Evolutionary conservation across 2,797 vertebrate genomes (phyloP), one percentile per base, ranked within the genome.

Genomic region (Sebastes taczanowskii): DNA sequence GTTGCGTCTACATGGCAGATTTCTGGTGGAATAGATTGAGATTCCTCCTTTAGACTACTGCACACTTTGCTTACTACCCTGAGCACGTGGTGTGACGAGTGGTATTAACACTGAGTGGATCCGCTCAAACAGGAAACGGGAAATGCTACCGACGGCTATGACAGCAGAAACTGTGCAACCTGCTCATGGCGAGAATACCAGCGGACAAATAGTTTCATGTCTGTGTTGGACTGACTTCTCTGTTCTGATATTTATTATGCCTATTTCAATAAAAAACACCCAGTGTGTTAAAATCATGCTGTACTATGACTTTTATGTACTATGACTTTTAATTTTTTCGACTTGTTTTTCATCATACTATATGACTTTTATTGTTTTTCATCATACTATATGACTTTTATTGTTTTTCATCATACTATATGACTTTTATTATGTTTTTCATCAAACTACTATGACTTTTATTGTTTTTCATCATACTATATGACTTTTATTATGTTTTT

Each of bases 191-290:
- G 13, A 46, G 58, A 71, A 25, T 3, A 2, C 38, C 71, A 74
- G 59, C 27, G 18, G 78, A 78, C 69, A 46, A 73, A 73, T 53
- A 70, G 77, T 49, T 49, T 49, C 7, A 49, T 20, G 18, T 77
- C 55, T 76, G 55, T 38, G 16, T 73, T 73, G 27, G 59, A 80
- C 55, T 69, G 75, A 85, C 62, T 65, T 2, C 69, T 77, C 64
- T 79, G 69, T 78, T 87, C 69, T 83, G 66, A 88, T 91, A 89
- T 91, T 91, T 91, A 88, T 90, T 87, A 69, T 86, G 65, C 42
- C 16, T 72, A 72, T 83, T 83, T 89, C 84, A 91, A 83, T 91
- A 86, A 90, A 62, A 86, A 87, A 74, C 32, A 82, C 59, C 38
- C 23, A 32, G 59, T 62, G 66, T 82, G 67, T 82, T 32, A 71